Percentiles rank a stretch among this genome's conserved stretches.
Evolutionary conservation across 2,797 vertebrate genomes (phyloP).

Genomic region (Sebastes taczanowskii): DNA sequence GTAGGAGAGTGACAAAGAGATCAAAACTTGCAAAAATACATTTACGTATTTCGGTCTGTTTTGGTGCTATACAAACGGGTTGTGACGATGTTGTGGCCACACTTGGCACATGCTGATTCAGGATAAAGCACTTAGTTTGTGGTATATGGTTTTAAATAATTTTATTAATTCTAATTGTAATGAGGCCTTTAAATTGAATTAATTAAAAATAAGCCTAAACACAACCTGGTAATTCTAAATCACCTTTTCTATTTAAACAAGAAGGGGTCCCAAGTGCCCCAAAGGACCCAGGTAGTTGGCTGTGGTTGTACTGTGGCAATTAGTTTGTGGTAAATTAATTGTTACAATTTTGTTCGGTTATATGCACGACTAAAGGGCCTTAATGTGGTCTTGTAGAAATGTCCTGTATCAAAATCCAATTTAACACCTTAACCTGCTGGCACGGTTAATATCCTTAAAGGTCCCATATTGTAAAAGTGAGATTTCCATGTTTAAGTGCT

Average conservation of each 20-base stretch:
- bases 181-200: background rate
- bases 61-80: background rate
- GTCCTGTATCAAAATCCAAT: background rate
- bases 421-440: background rate
- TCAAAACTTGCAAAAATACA: background rate
- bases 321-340: background rate
- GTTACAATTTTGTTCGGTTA: background rate
- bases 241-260: background rate
- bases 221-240: background rate
- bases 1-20: background rate
- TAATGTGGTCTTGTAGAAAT: too few relatives aligned
- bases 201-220: background rate
- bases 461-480: too few relatives aligned
- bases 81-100: slow-evolving; percentile 12
- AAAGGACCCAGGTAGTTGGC: background rate
- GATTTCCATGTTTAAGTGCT: too few relatives aligned
- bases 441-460: too few relatives aligned
- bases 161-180: background rate
- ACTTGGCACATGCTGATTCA: slow-evolving; percentile 17
- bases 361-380: background rate
- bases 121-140: background rate
- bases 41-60: background rate
- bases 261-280: background rate
- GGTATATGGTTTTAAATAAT: background rate
- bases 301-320: background rate